Conservation (phyloP, 2,113 vertebrate genomes). For the Gadus chalcogrammus region DNA sequence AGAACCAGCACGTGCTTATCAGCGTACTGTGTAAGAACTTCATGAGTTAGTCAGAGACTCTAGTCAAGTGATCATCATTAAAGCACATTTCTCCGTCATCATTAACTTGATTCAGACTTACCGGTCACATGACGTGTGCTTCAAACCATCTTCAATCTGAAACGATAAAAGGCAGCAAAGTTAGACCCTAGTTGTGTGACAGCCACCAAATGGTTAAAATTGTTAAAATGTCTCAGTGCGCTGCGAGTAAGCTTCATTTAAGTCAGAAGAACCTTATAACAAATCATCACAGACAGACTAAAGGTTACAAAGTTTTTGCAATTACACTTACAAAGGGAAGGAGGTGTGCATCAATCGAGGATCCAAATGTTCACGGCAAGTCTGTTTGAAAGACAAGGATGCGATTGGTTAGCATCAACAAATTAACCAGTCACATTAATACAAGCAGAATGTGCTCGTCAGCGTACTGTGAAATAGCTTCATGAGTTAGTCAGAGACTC, state of each 20-base stretch:
- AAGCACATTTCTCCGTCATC: background rate
- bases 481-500: background rate
- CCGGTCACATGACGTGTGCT: background rate
- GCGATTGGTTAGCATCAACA: too few relatives aligned
- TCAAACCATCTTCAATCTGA: too few relatives aligned
- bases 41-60: constrained; percentile 48
- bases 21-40: constrained; percentile 34
- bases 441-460: constrained; percentile 23
- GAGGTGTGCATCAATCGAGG: too few relatives aligned
- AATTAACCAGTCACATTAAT: too few relatives aligned
- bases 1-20: constrained; percentile 22
- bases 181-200: too few relatives aligned
- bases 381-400: background rate
- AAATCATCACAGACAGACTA: constrained; percentile 46
- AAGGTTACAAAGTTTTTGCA: too few relatives aligned
- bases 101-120: background rate
- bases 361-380: too few relatives aligned
- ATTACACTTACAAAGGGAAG: too few relatives aligned
- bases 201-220: too few relatives aligned
- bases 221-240: constrained; percentile 47
- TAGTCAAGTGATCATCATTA: constrained; percentile 42
- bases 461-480: constrained; percentile 25
- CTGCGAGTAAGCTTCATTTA: constrained; percentile 45
- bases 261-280: constrained; percentile 40
- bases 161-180: too few relatives aligned